Evolutionary conservation across 2,113 vertebrate species (phyloP).

Genomic region (Otus sunia): DNA sequence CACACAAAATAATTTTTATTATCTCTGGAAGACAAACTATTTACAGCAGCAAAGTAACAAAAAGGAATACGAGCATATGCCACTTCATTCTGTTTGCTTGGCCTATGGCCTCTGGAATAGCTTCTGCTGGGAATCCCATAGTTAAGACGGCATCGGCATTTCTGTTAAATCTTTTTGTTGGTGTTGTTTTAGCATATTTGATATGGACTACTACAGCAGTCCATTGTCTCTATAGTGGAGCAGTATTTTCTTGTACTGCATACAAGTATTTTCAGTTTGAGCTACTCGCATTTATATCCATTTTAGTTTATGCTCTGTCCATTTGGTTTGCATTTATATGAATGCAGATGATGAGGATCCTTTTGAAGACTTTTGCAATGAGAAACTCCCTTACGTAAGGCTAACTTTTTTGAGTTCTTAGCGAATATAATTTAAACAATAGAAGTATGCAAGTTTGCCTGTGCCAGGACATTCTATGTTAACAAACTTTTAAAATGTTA

Average conservation of each 20-base stretch:
- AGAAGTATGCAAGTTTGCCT: not conserved
- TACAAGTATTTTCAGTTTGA: not conserved
- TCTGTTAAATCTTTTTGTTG: not conserved
- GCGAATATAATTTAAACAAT: conserved; percentile 41
- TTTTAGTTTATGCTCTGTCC: not conserved
- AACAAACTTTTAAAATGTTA: conserved; percentile 26
- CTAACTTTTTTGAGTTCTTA: not conserved
- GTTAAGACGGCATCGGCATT: not conserved
- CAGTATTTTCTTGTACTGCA: not conserved
- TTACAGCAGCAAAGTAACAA: conserved; percentile 12
- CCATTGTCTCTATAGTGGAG: not conserved
- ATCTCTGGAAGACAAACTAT: conserved; percentile 19
- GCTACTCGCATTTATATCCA: not conserved
- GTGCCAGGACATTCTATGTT: conserved; percentile 30
- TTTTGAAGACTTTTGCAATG: not conserved
- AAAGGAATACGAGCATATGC: not conserved
- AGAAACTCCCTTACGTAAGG: not conserved
- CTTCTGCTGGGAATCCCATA: conserved; percentile 30
- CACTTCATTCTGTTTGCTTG: conserved; percentile 40
- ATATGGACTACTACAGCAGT: not conserved
- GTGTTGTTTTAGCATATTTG: not conserved
- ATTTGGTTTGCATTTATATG: not conserved
- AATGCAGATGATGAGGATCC: not conserved
- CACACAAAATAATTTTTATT: conserved; percentile 22
- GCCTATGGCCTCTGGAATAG: conserved; percentile 27